Evolutionary conservation across 2,113 vertebrate genomes (phyloP).

Genomic region (Lichenostomus cassidix): DNA sequence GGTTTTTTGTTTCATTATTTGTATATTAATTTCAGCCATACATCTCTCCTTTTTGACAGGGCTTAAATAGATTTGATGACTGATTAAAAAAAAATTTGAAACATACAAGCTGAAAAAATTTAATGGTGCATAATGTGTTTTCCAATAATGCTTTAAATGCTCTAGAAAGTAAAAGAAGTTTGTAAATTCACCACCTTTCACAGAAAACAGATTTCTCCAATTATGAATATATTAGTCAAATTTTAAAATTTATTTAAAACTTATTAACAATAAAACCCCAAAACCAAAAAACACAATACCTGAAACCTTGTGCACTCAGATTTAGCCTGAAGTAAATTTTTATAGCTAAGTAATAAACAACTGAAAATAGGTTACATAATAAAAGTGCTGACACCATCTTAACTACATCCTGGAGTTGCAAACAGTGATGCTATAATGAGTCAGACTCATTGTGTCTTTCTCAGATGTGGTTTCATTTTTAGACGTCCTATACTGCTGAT

Average conservation of each 20-base stretch:
- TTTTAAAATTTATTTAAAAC: background rate
- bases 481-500: conserved; percentile 33
- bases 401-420: background rate
- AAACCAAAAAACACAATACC: background rate
- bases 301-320: background rate
- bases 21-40: background rate
- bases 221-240: background rate
- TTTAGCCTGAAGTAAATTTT: conserved; percentile 38
- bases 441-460: conserved; percentile 29
- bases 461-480: conserved; percentile 41
- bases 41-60: background rate
- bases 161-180: background rate
- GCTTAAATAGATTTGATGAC: background rate
- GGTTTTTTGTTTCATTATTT: background rate
- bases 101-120: background rate
- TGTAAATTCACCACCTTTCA: background rate
- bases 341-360: conserved; percentile 44
- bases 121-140: background rate
- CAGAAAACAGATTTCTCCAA: background rate
- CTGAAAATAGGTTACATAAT: conserved; percentile 16
- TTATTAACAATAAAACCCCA: background rate
- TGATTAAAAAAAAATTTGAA: background rate
- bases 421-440: conserved; percentile 14
- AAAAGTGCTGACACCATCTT: conserved; percentile 37
- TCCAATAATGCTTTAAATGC: background rate